These are phyloP conservation scores for Norana najaformis DNA, from an alignment of 2,888 invertebrate genomes.

Conservation along the genomic window DNA sequence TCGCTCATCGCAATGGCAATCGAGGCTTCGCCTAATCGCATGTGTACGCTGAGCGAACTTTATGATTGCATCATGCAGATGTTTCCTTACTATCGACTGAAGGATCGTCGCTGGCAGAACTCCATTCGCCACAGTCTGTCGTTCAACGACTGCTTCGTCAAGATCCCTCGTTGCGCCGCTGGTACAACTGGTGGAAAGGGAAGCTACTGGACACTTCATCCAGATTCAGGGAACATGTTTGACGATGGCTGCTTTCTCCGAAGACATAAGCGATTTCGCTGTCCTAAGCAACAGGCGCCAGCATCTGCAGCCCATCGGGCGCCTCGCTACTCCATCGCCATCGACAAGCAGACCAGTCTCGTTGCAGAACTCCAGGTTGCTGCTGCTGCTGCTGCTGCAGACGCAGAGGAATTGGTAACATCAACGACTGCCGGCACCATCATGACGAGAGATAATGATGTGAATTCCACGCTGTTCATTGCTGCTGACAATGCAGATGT, in stretches of 20 bases:
- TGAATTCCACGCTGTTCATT: too few species aligned
- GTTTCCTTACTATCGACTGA: constrained; percentile 97
- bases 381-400: too few species aligned
- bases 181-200: constrained; percentile 95
- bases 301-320: too few species aligned
- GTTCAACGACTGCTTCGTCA: constrained; percentile 99
- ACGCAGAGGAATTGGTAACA: too few species aligned
- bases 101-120: constrained; percentile 99
- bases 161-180: constrained; percentile 82
- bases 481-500: too few species aligned
- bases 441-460: too few species aligned
- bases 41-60: constrained; percentile 96
- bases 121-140: constrained; percentile 95
- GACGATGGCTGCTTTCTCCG: constrained; percentile 97
- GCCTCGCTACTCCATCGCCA: too few species aligned
- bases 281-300: constrained; percentile 8
- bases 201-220: constrained; percentile 97
- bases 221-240: constrained; percentile 98
- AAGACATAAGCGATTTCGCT: constrained; percentile 93
- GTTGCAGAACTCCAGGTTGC: too few species aligned
- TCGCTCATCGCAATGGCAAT: constrained; percentile 99
- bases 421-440: too few species aligned
- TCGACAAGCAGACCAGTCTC: too few species aligned
- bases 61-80: constrained; percentile 99
- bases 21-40: constrained; percentile 90